Conservation (phyloP, 2,113 vertebrate species). For the Polyodon spathula region DNA sequence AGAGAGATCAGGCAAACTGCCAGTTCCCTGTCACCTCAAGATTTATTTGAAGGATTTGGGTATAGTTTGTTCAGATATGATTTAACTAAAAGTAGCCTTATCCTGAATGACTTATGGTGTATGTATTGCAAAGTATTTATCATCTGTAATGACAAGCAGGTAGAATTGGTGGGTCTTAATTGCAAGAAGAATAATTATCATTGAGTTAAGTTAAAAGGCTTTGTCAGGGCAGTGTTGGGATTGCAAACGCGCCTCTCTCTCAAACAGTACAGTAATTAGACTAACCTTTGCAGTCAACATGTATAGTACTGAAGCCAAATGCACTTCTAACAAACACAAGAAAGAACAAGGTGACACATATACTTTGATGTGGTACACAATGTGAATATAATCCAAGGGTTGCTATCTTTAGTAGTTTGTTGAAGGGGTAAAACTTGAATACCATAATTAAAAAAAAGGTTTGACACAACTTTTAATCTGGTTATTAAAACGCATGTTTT, state of each 20-base stretch:
- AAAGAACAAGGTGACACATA: background rate
- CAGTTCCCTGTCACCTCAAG: conserved; percentile 64
- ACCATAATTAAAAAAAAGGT: background rate
- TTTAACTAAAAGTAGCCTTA: conserved; percentile 41
- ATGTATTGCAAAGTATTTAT: conserved; percentile 11
- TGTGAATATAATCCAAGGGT: background rate
- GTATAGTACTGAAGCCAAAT: background rate
- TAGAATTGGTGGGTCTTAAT: conserved; percentile 3
- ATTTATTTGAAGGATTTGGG: conserved; percentile 46
- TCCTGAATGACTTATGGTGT: conserved; percentile 31
- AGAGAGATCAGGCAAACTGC: conserved; percentile 53
- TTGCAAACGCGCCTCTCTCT: background rate
- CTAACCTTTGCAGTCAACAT: background rate
- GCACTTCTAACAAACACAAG: conserved; percentile 1
- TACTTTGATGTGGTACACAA: background rate
- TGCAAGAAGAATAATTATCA: conserved; percentile 8
- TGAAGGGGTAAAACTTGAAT: background rate
- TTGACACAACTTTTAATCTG: background rate
- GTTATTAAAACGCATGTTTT: background rate
- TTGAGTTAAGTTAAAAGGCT: background rate
- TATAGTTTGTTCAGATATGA: conserved; percentile 53
- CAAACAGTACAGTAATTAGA: background rate
- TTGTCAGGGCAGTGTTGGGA: background rate
- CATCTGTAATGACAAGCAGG: background rate
- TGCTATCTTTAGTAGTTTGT: background rate